Evolutionary conservation across 2,888 invertebrate species (phyloP).

Genomic region (Drepana falcataria): DNA sequence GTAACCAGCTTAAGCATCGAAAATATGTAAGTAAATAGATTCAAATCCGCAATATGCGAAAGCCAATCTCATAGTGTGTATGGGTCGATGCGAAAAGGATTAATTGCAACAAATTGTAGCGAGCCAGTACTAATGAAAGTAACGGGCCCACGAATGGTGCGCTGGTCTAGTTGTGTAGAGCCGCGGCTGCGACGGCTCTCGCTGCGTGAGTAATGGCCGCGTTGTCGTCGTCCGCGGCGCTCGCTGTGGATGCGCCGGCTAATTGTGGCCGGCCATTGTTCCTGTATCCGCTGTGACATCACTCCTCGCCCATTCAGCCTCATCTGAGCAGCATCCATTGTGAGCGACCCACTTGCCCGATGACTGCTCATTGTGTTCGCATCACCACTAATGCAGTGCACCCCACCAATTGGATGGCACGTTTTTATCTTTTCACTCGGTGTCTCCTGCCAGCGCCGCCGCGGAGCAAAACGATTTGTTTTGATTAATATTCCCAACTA

Average conservation of each 20-base stretch:
- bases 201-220: slow-evolving; percentile 1
- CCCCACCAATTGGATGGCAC: slow-evolving; percentile 23
- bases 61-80: background rate
- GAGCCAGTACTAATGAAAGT: background rate
- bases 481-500: background rate
- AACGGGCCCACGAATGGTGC: background rate
- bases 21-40: too few species aligned
- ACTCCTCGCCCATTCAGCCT: slow-evolving; percentile 33
- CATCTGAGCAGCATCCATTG: slow-evolving; percentile 47
- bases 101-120: background rate
- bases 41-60: too few species aligned
- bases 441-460: slow-evolving; percentile 8
- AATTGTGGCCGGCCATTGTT: slow-evolving; percentile 53
- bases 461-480: slow-evolving; percentile 4
- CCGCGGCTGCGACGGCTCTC: background rate
- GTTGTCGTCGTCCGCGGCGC: slow-evolving; percentile 1
- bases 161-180: slow-evolving; percentile 2
- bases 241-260: slow-evolving; percentile 25
- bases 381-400: slow-evolving; percentile 25
- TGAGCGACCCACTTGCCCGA: slow-evolving; percentile 49
- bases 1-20: too few species aligned
- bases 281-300: slow-evolving; percentile 59
- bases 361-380: slow-evolving; percentile 40
- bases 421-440: slow-evolving; percentile 24
- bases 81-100: background rate